Evolutionary conservation across 2,797 vertebrate genomes (phyloP).

Genomic region (Picus viridis): DNA sequence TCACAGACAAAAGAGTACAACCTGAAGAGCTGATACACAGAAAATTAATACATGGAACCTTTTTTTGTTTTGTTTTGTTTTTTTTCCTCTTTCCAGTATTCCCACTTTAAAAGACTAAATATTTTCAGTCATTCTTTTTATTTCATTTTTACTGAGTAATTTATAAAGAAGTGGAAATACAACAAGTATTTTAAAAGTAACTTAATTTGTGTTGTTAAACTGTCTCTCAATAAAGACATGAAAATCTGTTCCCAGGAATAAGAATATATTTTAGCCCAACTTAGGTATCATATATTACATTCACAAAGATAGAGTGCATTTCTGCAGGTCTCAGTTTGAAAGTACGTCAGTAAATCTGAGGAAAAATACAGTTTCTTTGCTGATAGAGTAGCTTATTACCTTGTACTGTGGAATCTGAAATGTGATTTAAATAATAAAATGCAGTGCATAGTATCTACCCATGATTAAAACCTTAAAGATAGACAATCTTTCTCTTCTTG

Average conservation of each 20-base stretch:
- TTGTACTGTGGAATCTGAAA: not conserved
- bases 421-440: constrained; percentile 35
- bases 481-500: not conserved
- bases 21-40: not conserved
- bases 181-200: not conserved
- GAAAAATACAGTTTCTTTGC: not conserved
- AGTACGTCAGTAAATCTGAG: not conserved
- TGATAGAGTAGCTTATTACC: constrained; percentile 1
- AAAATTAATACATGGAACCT: not conserved
- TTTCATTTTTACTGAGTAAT: not conserved
- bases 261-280: not conserved
- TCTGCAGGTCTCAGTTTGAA: not conserved
- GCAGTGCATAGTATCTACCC: not conserved
- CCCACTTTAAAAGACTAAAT: not conserved
- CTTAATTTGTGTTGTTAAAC: constrained; percentile 18
- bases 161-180: not conserved
- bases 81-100: not conserved
- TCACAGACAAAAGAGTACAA: constrained; percentile 2
- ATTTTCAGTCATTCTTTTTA: not conserved
- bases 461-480: not conserved
- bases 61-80: not conserved
- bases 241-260: constrained; percentile 1
- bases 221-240: not conserved
- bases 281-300: not conserved
- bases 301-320: not conserved